Percentiles rank a stretch among this genome's conserved stretches.
phyloP scores from a whole-genome alignment of 1,140 invertebrate genomes.

The Acromyrmex echinatior region DNA sequence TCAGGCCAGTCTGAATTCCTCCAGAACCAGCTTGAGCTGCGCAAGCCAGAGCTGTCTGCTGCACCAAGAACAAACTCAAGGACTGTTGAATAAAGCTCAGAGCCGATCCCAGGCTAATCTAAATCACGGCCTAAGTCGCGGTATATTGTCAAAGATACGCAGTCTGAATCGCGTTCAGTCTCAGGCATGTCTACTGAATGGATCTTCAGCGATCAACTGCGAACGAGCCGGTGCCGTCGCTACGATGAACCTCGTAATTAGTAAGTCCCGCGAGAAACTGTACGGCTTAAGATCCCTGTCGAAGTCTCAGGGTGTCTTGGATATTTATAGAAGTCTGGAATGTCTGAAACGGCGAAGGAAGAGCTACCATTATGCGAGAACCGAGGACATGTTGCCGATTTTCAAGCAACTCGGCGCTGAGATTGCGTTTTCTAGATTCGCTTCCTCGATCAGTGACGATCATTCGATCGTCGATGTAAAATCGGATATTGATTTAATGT shows the following conservation, averaged over 20 bases:
- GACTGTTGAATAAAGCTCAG: conserved; percentile 81
- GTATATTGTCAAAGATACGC: conserved; percentile 82
- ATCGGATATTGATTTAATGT: background rate
- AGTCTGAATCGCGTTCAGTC: conserved; percentile 83
- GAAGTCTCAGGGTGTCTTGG: conserved; percentile 88
- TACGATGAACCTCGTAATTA: conserved; percentile 73
- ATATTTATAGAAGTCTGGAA: conserved; percentile 85
- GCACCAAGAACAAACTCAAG: conserved; percentile 85
- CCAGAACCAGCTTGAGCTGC: conserved; percentile 80
- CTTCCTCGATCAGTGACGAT: conserved; percentile 23
- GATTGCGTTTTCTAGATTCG: conserved; percentile 72
- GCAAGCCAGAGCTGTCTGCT: conserved; percentile 83
- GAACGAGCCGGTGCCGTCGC: conserved; percentile 36
- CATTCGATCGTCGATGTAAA: background rate
- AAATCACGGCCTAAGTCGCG: conserved; percentile 78
- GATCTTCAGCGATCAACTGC: conserved; percentile 46
- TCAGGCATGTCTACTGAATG: conserved; percentile 81
- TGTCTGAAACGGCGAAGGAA: conserved; percentile 79
- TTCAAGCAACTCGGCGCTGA: conserved; percentile 79
- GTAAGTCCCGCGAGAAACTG: conserved; percentile 87
- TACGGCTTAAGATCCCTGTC: conserved; percentile 87
- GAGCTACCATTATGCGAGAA: conserved; percentile 77
- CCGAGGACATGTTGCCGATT: conserved; percentile 82
- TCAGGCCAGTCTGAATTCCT: conserved; percentile 81
- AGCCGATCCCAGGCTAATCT: conserved; percentile 84